A percentile compares a stretch with the other conserved stretches of the same genome.
These are phyloP conservation scores for Sisor rabdophorus DNA, from an alignment of 2,113 vertebrate genomes.

Conservation along the genomic window DNA sequence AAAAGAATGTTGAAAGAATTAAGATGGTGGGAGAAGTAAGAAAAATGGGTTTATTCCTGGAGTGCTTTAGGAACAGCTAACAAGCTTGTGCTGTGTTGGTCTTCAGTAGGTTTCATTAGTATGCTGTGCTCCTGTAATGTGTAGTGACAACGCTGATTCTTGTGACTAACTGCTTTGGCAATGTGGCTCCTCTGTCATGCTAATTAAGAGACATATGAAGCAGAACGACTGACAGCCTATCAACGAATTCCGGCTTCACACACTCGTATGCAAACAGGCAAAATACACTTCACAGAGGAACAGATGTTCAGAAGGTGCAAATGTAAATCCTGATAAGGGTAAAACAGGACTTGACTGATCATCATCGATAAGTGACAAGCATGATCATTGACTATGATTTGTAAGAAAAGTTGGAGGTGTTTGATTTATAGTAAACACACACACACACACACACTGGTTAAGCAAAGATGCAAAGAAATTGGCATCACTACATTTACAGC, in stretches of 20 bases:
- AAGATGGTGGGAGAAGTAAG: slow-evolving; percentile 26
- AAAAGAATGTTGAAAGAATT: slow-evolving; percentile 9
- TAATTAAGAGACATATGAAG: slow-evolving; percentile 67
- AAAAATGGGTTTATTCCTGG: slow-evolving; percentile 52
- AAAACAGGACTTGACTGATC: slow-evolving; percentile 35
- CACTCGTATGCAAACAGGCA: slow-evolving; percentile 22
- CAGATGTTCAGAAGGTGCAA: slow-evolving; percentile 21
- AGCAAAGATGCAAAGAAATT: no score
- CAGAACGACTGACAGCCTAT: slow-evolving; percentile 63
- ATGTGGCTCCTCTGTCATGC: slow-evolving; percentile 66
- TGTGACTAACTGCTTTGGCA: slow-evolving; percentile 75
- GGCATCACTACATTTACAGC: no score
- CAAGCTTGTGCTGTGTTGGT: slow-evolving; percentile 40
- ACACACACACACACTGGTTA: slow-evolving; percentile 50
- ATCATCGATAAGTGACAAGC: slow-evolving; percentile 45
- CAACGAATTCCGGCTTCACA: slow-evolving; percentile 44
- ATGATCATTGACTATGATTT: slow-evolving; percentile 45
- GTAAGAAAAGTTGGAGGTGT: slow-evolving; percentile 38
- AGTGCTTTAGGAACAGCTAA: slow-evolving; percentile 56
- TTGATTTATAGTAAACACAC: slow-evolving; percentile 33
- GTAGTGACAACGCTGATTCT: slow-evolving; percentile 73
- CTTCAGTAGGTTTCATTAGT: slow-evolving; percentile 56
- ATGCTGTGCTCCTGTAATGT: slow-evolving; percentile 65
- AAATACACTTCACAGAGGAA: not conserved
- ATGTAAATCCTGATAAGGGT: slow-evolving; percentile 19